Evolutionary conservation across 2,888 invertebrate species (phyloP).

Genomic region (Nineta flava): DNA sequence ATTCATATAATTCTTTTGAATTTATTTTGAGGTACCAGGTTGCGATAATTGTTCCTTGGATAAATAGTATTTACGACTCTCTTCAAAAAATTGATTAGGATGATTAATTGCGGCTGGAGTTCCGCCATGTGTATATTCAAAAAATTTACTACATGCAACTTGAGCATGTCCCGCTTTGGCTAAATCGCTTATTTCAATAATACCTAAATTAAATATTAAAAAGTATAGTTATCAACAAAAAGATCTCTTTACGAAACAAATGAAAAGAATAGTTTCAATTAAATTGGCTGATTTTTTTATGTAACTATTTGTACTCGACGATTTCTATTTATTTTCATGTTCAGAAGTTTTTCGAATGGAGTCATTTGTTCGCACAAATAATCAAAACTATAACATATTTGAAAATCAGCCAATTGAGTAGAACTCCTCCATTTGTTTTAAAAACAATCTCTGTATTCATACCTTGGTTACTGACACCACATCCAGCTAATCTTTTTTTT

Average conservation of each 20-base stretch:
- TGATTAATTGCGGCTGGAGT: constrained; percentile 56
- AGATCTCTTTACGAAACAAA: no score
- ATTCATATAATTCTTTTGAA: no score
- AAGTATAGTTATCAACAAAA: constrained; percentile 19
- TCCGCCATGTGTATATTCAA: constrained; percentile 51
- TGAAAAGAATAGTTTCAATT: no score
- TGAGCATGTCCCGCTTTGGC: constrained; percentile 68
- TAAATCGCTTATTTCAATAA: constrained; percentile 53
- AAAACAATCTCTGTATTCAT: background rate
- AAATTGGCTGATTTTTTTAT: no score
- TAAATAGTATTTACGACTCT: constrained; percentile 41
- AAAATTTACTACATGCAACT: constrained; percentile 79
- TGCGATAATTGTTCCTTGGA: background rate
- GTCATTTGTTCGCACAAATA: no score
- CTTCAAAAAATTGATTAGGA: constrained; percentile 84
- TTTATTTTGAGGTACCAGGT: no score
- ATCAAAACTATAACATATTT: no score
- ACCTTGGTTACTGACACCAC: background rate
- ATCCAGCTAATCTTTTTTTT: constrained; percentile 45
- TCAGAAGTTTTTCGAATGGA: no score
- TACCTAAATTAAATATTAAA: constrained; percentile 32
- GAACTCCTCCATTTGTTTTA: no score
- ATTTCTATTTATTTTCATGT: no score
- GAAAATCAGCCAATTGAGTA: no score
- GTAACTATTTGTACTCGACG: no score